Percentiles rank a stretch among this genome's conserved stretches.
Conservation (phyloP, 1,140 invertebrate species). For the Drosophila sp. region DNA sequence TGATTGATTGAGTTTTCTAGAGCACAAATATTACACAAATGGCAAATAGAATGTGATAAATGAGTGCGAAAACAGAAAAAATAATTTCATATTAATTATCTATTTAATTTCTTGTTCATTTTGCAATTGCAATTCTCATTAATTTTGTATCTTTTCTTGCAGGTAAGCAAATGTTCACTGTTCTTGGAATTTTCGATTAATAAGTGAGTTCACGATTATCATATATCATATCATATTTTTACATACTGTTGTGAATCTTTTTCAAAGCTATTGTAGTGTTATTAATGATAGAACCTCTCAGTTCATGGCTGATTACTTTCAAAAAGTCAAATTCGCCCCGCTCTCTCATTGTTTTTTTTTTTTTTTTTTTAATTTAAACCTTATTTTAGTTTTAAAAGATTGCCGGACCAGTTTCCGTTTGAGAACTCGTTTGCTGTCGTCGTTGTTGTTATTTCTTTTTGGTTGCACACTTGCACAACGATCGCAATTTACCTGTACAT, state of each 20-base stretch:
- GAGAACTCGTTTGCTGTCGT: conserved; percentile 64
- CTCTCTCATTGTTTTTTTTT: conserved; percentile 47
- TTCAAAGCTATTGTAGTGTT: conserved; percentile 22
- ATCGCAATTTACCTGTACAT: conserved; percentile 37
- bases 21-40: conserved; percentile 9
- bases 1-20: conserved; percentile 25
- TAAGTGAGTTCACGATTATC: conserved; percentile 14
- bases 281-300: conserved; percentile 49
- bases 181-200: conserved; percentile 12
- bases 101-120: background rate
- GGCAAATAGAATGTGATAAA: background rate
- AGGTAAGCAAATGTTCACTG: conserved; percentile 24
- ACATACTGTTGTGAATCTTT: conserved; percentile 22
- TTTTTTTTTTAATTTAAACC: conserved; percentile 21
- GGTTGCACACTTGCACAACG: conserved; percentile 46
- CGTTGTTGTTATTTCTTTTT: conserved; percentile 16
- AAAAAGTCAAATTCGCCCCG: conserved; percentile 18
- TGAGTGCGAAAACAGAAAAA: background rate
- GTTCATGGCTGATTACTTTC: conserved; percentile 62
- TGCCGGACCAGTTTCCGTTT: conserved; percentile 64
- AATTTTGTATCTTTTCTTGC: conserved; percentile 7
- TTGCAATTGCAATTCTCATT: conserved; percentile 19
- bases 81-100: conserved; percentile 5
- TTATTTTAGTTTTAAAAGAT: conserved; percentile 50
- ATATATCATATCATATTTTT: conserved; percentile 6